These are phyloP conservation scores for Hylia prasina DNA, from an alignment of 2,113 vertebrate species.

Conservation along the genomic window DNA sequence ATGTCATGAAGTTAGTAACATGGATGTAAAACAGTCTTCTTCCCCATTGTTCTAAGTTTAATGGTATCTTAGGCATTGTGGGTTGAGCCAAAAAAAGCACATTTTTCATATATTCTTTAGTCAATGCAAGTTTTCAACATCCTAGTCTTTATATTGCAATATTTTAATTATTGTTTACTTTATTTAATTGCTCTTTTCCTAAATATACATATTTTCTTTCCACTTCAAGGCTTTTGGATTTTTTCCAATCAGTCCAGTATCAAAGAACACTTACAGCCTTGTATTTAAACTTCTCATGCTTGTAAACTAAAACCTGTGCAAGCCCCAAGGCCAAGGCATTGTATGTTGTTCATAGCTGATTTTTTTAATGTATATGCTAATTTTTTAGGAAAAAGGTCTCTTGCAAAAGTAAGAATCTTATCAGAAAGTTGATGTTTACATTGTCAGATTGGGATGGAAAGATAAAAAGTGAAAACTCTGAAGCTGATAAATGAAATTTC, in stretches of 20 bases:
- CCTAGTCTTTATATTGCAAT: neutral
- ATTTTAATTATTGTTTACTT: slow-evolving; percentile 37
- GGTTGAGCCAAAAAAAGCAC: neutral
- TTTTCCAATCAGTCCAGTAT: slow-evolving; percentile 17
- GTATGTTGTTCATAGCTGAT: neutral
- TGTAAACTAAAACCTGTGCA: slow-evolving; percentile 24
- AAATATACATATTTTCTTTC: neutral
- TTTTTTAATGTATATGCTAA: neutral
- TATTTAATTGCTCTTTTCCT: slow-evolving; percentile 41
- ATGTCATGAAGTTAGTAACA: neutral
- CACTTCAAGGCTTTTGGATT: slow-evolving; percentile 15
- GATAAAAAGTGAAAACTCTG: neutral
- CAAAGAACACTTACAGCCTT: neutral
- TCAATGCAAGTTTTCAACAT: neutral
- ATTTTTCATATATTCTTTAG: neutral
- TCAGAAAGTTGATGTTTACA: neutral
- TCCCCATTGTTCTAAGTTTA: neutral
- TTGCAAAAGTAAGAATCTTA: neutral
- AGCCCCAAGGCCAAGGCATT: slow-evolving; percentile 5
- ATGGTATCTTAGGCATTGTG: neutral
- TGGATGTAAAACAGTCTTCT: neutral
- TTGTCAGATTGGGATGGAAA: neutral
- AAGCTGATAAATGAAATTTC: neutral
- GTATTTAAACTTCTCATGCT: neutral
- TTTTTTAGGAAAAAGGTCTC: neutral